Evolutionary conservation across 2,888 invertebrate genomes (phyloP).

Genomic region (Phalera bucephala): DNA sequence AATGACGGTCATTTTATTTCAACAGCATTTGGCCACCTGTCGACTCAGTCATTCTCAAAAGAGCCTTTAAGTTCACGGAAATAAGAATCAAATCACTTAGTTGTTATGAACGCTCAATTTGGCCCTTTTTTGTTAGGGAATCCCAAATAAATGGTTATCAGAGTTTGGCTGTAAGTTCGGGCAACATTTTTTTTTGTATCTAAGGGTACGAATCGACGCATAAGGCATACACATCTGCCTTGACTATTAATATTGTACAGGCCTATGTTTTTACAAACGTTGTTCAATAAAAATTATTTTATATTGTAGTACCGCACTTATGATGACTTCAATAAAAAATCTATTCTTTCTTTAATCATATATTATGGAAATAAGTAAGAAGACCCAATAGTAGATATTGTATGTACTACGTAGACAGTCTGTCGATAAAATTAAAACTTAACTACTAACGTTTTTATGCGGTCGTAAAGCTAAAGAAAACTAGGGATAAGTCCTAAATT

Average conservation of each 20-base stretch:
- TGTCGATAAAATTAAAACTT: too few relatives aligned
- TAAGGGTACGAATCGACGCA: slow-evolving; percentile 36
- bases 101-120: slow-evolving; percentile 6
- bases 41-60: slow-evolving; percentile 11
- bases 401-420: too few relatives aligned
- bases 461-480: too few relatives aligned
- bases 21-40: slow-evolving; percentile 47
- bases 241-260: slow-evolving; percentile 16
- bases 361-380: too few relatives aligned
- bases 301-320: too few relatives aligned
- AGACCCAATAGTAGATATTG: too few relatives aligned
- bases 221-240: slow-evolving; percentile 49
- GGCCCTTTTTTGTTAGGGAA: slow-evolving; percentile 17
- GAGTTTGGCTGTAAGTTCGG: slow-evolving; percentile 19
- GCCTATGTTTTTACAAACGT: slow-evolving; percentile 12
- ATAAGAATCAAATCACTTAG: slow-evolving; percentile 19
- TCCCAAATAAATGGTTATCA: slow-evolving; percentile 26
- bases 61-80: slow-evolving; percentile 12
- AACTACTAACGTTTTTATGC: too few relatives aligned
- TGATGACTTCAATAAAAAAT: too few relatives aligned
- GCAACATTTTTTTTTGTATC: slow-evolving; percentile 30
- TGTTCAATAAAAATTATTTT: too few relatives aligned
- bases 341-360: too few relatives aligned
- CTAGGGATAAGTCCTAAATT: too few relatives aligned
- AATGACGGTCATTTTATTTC: slow-evolving; percentile 43